Evolutionary conservation across 1,140 invertebrate genomes (phyloP).

Genomic region (Sminthurides bifidus): DNA sequence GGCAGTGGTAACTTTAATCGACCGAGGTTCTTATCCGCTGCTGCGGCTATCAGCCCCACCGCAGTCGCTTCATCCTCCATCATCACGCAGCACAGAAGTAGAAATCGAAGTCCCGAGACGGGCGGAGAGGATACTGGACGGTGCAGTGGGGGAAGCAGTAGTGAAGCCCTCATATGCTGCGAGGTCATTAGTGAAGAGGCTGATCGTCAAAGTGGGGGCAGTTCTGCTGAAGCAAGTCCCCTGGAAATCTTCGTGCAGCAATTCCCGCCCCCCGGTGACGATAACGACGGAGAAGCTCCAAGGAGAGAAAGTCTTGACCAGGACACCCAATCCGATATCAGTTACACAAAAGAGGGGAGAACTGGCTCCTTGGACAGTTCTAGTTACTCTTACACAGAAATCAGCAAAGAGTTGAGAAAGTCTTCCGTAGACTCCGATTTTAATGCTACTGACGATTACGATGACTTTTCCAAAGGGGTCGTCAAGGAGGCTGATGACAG

Average conservation of each 20-base stretch:
- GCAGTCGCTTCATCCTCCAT: conserved; percentile 27
- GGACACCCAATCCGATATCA: conserved; percentile 6
- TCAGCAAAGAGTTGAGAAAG: not conserved
- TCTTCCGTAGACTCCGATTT: not conserved
- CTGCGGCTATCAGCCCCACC: conserved; percentile 30
- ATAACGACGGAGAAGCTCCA: conserved; percentile 30
- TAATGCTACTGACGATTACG: not conserved
- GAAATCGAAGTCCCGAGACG: conserved; percentile 29
- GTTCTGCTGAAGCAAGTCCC: conserved; percentile 27
- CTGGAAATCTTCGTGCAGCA: conserved; percentile 31
- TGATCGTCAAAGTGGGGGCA: conserved; percentile 25
- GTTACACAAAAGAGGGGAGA: not conserved
- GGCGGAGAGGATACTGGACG: conserved; percentile 17
- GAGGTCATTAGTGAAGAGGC: conserved; percentile 30
- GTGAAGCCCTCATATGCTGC: conserved; percentile 26
- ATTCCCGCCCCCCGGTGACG: conserved; percentile 28
- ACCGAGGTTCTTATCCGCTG: conserved; percentile 30
- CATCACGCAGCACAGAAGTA: conserved; percentile 22
- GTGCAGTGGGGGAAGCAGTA: conserved; percentile 28
- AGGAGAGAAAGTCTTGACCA: conserved; percentile 19
- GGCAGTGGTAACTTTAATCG: conserved; percentile 25
- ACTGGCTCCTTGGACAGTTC: not conserved
- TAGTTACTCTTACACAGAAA: conserved; percentile 8
- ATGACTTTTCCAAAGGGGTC: not conserved
- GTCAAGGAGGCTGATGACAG: not conserved